These are phyloP conservation scores for Aphrocallistes beatrix DNA, from an alignment of 37 sponge, comb jelly and placozoan species.

Conservation along the genomic window DNA sequence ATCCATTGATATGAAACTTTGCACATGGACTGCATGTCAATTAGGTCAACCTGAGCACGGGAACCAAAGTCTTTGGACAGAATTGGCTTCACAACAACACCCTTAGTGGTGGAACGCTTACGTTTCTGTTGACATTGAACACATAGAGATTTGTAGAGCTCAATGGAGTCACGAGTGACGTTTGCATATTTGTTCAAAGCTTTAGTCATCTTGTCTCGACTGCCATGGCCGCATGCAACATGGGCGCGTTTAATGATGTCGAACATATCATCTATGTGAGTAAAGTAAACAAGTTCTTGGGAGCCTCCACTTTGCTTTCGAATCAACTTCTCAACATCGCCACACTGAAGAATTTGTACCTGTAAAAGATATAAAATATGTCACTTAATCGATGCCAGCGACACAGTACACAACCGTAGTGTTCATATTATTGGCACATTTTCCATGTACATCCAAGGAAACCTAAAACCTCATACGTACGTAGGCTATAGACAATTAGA, in stretches of 20 bases:
- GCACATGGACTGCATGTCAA: too few species aligned
- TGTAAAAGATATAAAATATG: slow-evolving; percentile 15
- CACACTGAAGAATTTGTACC: slow-evolving; percentile 18
- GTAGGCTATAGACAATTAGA: slow-evolving; percentile 16
- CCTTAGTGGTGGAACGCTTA: too few species aligned
- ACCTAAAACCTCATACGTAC: slow-evolving; percentile 17
- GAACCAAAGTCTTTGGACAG: too few species aligned
- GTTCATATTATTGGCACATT: slow-evolving; percentile 18
- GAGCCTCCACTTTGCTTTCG: slow-evolving; percentile 19
- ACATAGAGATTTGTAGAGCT: too few species aligned
- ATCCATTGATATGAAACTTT: too few species aligned
- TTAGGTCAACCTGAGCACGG: too few species aligned
- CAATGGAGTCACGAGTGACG: too few species aligned
- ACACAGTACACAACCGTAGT: slow-evolving; percentile 17
- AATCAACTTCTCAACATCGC: slow-evolving; percentile 14
- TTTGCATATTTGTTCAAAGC: too few species aligned
- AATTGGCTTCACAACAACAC: too few species aligned
- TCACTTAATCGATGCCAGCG: slow-evolving; percentile 12
- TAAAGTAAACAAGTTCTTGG: slow-evolving; percentile 9
- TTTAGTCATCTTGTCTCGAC: too few species aligned
- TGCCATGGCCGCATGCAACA: not conserved
- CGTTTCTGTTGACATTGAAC: too few species aligned
- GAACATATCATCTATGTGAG: slow-evolving; percentile 14
- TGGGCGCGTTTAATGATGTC: slow-evolving; percentile 15
- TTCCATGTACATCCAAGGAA: slow-evolving; percentile 16